Percentiles rank a stretch among this genome's conserved stretches.
phyloP scores from a whole-genome alignment of 2,113 vertebrate genomes.

The Petromus typicus region DNA sequence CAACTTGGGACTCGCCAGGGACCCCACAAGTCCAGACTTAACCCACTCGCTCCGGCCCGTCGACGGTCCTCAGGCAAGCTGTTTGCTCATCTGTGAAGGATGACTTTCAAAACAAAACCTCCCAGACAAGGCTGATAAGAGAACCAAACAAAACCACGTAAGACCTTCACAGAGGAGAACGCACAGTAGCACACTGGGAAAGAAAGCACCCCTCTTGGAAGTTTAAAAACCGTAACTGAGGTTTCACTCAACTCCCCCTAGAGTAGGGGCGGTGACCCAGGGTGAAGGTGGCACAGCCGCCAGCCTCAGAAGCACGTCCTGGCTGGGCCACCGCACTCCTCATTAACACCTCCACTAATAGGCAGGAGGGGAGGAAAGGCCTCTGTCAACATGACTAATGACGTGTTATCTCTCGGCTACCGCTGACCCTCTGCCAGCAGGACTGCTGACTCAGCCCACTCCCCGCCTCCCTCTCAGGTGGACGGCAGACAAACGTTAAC shows the following conservation, averaged over 20 bases:
- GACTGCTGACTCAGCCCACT: conserved; percentile 47
- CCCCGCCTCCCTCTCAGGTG: not conserved
- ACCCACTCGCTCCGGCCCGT: not conserved
- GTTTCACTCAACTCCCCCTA: not conserved
- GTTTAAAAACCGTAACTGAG: not conserved
- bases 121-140: not conserved
- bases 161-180: not conserved
- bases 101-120: not conserved
- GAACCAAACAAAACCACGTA: not conserved
- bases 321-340: conserved; percentile 47
- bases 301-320: not conserved
- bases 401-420: conserved; percentile 51
- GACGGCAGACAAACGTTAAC: not conserved
- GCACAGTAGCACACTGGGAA: rapidly evolving
- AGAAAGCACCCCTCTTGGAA: not conserved
- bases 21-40: not conserved
- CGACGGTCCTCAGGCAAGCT: not conserved
- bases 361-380: not conserved
- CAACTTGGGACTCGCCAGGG: not conserved
- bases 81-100: not conserved
- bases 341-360: conserved; percentile 57
- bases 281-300: not conserved
- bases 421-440: conserved; percentile 29
- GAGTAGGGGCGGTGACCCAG: not conserved
- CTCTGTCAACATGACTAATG: conserved; percentile 57